Evolutionary conservation across 2,797 vertebrate species (phyloP), one percentile per base, ranked within the genome.

Genomic region (Nyctibius grandis): DNA sequence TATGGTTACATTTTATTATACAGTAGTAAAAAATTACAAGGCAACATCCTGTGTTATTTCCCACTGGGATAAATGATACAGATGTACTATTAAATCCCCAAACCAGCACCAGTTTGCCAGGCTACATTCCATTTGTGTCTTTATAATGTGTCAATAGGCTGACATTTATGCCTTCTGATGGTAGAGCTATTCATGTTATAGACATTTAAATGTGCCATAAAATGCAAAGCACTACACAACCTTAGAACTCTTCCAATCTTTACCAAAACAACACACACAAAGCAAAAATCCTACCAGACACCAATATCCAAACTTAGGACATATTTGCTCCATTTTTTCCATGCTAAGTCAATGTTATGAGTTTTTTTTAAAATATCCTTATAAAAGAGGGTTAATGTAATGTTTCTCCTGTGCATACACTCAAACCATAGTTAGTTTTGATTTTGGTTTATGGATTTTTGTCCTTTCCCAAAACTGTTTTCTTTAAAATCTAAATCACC

Each of bases 1-100:
- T 98, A 96, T 81, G 82, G 87, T 83, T 97, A 82, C 96, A 97
- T 97, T 97, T 98, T 98, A 98, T 97, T 97, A 98, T 70, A 91
- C 34, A 95, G 89, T 88, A 98, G 94, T 98, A 97, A 97, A 97
- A 97, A 96, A 97, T 97, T 97, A 97, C 91, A 98, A 97, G 96
- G 93, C 80, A 84, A 96, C 96, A 97, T 97, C 95, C 93, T 96
- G 93, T 93, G 94, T 82, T 97, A 96, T 97, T 98, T 97, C 93
- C 95, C 93, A 90, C 92, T 94, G 91, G 93, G 96, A 97, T 97
- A 97, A 97, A 97, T 85, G 96, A 96, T 96, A 96, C 89, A 97
- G 95, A 97, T 95, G 89, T 84, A 95, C 87, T 92, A 96, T 97
- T 97, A 97, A 96, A 97, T 88, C 89, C 92, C 91, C 89, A 91